Evolutionary conservation across 2,797 vertebrate species (phyloP), one percentile per base, ranked within the genome.

Genomic region (Coranthus polyacanthus): DNA sequence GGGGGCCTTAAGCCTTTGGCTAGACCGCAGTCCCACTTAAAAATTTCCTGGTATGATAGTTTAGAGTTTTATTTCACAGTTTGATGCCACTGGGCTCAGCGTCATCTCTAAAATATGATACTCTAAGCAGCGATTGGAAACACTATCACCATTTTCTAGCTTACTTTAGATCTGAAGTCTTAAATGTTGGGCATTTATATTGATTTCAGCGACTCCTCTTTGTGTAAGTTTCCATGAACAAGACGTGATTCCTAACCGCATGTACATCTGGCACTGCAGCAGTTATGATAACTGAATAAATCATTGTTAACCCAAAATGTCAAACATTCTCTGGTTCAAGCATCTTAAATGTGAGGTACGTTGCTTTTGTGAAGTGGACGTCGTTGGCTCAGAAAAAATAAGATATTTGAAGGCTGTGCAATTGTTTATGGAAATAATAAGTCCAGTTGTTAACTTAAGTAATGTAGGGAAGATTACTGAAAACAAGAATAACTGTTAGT

Each of bases 1-100:
- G 57, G 43, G 64, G 76, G 62, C 45, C 44, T 59, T 53, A 68
- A 76, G 82, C 68, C 74, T 54, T 78, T 82, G 77, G 84, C 64
- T 34, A 71, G 71, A 43, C 81, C 37, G 34, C 75, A 21, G 73
- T 36, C 78, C 78, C 55, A 53, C 83, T 89, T 82, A 32, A 75
- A 73, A 46, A 68, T 76, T 66, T 79, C 70, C 79, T 69, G 52
- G 68, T 65, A 72, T 75, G 51, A 72, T 75, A 56, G 71, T 64
- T 22, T 20, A 41, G 63, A 68, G 62, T 71, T 65, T 51, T 18
- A 37, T 59, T 78, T 68, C 43, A 5, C 16, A n/a, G 32, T 59
- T 18, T 50, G 75, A 72, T 50, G 55, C 63, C 62, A 24, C 32
- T 0, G 26, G 55, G 41, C 39, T 10, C 26, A 9, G 12, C 21